phyloP scores from a whole-genome alignment of 2,888 invertebrate genomes.

The Hyposoter didymator region DNA sequence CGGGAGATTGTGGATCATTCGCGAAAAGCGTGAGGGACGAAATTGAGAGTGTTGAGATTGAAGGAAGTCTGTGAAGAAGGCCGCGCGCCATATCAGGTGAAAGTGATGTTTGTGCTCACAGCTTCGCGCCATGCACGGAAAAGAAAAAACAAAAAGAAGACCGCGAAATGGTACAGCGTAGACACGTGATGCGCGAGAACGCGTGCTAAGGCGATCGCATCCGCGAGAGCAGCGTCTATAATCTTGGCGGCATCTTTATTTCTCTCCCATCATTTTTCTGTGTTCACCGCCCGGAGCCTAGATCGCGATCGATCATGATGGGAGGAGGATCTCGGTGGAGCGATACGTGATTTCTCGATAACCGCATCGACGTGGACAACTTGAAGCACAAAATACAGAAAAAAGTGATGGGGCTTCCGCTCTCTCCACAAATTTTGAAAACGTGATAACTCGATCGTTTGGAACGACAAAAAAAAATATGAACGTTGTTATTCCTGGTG shows the following conservation, averaged over 20 bases:
- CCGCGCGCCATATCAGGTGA: conserved; percentile 35
- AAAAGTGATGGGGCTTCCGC: no score
- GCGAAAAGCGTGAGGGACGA: conserved; percentile 60
- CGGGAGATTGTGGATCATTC: conserved; percentile 56
- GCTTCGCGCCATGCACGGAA: conserved; percentile 35
- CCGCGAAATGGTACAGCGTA: conserved; percentile 25
- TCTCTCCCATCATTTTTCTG: conserved; percentile 23
- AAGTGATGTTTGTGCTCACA: conserved; percentile 48
- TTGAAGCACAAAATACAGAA: background rate
- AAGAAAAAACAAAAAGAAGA: conserved; percentile 37
- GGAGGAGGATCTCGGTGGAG: conserved; percentile 33
- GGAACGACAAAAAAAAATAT: background rate
- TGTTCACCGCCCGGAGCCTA: conserved; percentile 17
- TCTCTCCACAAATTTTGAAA: background rate
- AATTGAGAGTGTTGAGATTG: conserved; percentile 50
- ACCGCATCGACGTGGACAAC: conserved; percentile 1
- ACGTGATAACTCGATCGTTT: background rate
- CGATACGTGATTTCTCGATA: conserved; percentile 9
- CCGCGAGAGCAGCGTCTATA: conserved; percentile 32
- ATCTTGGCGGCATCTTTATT: conserved; percentile 51
- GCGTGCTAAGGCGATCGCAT: conserved; percentile 46
- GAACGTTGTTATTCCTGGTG: background rate
- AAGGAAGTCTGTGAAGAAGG: conserved; percentile 47
- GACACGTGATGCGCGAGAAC: conserved; percentile 30
- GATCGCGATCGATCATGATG: conserved; percentile 50